These are phyloP conservation scores for Pogona vitticeps DNA, from an alignment of 2,113 vertebrate species.

Conservation along the genomic window DNA sequence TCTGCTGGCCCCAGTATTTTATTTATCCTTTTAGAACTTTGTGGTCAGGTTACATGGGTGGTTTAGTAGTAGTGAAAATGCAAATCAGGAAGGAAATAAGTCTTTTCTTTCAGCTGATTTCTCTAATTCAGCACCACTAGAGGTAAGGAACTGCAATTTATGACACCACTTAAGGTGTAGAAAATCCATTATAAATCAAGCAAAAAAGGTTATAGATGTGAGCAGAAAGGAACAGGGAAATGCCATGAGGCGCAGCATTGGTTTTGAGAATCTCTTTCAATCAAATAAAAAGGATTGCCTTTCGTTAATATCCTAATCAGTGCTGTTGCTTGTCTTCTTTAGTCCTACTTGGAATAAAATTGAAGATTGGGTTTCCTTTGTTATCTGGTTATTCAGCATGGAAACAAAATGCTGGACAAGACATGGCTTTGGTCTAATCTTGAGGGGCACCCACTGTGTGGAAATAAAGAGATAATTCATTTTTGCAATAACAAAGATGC, in stretches of 20 bases:
- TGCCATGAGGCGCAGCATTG: conserved; percentile 49
- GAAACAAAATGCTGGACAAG: background rate
- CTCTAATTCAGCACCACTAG: conserved; percentile 36
- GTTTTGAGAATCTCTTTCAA: conserved; percentile 33
- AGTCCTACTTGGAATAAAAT: fast-evolving
- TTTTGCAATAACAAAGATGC: background rate
- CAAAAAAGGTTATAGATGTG: conserved; percentile 59
- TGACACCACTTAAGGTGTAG: conserved; percentile 41
- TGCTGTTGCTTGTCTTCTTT: background rate
- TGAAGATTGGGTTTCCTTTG: background rate
- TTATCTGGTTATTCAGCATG: background rate
- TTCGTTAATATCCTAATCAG: conserved; percentile 23
- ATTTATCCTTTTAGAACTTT: background rate
- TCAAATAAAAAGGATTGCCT: conserved; percentile 8
- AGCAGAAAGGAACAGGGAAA: conserved; percentile 54
- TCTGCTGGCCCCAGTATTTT: background rate
- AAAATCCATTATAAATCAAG: conserved; percentile 58
- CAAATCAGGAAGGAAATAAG: conserved; percentile 20
- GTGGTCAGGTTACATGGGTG: background rate
- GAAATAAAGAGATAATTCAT: background rate
- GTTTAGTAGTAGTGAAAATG: conserved; percentile 37
- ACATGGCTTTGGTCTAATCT: background rate
- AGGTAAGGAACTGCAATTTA: conserved; percentile 51
- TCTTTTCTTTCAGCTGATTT: conserved; percentile 14
- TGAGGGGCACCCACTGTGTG: background rate